phyloP scores from a whole-genome alignment of 2,888 invertebrate species.

The Netelia fuscicornis region DNA sequence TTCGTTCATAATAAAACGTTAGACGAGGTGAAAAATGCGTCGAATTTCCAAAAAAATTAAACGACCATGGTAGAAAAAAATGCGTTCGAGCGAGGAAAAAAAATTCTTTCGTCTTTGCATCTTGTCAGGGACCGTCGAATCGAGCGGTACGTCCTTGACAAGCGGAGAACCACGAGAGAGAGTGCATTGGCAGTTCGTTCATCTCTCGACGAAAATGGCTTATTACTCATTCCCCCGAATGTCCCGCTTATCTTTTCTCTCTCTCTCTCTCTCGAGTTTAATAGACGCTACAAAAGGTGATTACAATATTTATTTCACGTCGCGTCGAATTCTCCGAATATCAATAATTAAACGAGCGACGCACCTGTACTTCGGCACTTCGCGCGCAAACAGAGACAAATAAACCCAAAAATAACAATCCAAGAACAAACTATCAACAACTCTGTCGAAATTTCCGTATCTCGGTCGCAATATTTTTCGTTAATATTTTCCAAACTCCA shows the following conservation, averaged over 20 bases:
- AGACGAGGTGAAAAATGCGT: background rate
- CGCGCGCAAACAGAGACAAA: constrained; percentile 25
- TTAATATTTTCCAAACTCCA: no score
- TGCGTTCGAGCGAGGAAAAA: background rate
- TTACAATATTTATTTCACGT: constrained; percentile 62
- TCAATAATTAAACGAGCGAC: constrained; percentile 58
- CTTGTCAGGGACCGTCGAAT: constrained; percentile 62
- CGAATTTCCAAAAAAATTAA: background rate
- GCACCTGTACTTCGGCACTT: constrained; percentile 52
- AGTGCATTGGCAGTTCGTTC: constrained; percentile 57
- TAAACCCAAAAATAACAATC: constrained; percentile 4
- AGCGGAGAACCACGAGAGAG: constrained; percentile 19
- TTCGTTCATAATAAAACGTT: background rate
- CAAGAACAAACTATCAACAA: constrained; percentile 1
- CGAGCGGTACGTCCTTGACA: constrained; percentile 61
- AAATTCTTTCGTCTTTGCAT: constrained; percentile 37
- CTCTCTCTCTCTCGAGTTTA: constrained; percentile 1
- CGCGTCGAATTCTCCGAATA: constrained; percentile 56
- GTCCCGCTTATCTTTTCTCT: constrained; percentile 54
- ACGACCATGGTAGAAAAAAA: background rate
- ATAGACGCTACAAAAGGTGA: constrained; percentile 67
- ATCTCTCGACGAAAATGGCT: constrained; percentile 61
- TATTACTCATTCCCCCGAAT: constrained; percentile 64
- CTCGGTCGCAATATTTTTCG: no score
- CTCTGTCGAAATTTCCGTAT: background rate